phyloP scores from a whole-genome alignment of 2,113 vertebrate genomes.

The Cranoglanis bouderius region DNA sequence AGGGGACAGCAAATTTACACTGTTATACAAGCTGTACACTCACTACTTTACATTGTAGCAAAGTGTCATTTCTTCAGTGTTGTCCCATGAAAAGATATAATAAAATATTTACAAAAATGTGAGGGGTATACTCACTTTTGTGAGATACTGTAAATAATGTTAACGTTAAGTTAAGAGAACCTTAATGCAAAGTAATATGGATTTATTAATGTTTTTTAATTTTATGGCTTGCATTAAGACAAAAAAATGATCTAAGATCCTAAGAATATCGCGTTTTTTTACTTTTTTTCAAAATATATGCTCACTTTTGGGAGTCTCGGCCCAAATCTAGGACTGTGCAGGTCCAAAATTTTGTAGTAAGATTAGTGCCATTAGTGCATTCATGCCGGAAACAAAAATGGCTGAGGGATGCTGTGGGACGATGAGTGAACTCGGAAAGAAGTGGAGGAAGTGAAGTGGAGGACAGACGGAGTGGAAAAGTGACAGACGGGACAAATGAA shows the following conservation, averaged over 20 bases:
- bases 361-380: background rate
- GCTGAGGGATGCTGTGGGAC: background rate
- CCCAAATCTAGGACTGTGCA: background rate
- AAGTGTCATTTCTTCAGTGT: too few relatives aligned
- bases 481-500: slow-evolving; percentile 80
- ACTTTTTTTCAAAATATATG: too few relatives aligned
- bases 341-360: background rate
- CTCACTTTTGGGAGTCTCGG: background rate
- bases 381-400: background rate
- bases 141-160: too few relatives aligned
- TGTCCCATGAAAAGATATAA: too few relatives aligned
- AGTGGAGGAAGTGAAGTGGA: background rate
- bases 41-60: too few relatives aligned
- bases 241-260: background rate
- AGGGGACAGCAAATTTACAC: too few relatives aligned
- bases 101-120: too few relatives aligned
- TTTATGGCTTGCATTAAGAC: background rate
- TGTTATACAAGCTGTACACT: too few relatives aligned
- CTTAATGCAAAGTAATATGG: background rate
- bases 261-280: background rate
- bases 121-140: too few relatives aligned
- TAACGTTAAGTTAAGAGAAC: too few relatives aligned
- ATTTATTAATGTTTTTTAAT: background rate
- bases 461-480: slow-evolving; percentile 48
- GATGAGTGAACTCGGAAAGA: background rate